These are phyloP conservation scores for Mesocentrotus franciscanus DNA, from an alignment of 53 echinoderm and acorn worm species.

Conservation along the genomic window DNA sequence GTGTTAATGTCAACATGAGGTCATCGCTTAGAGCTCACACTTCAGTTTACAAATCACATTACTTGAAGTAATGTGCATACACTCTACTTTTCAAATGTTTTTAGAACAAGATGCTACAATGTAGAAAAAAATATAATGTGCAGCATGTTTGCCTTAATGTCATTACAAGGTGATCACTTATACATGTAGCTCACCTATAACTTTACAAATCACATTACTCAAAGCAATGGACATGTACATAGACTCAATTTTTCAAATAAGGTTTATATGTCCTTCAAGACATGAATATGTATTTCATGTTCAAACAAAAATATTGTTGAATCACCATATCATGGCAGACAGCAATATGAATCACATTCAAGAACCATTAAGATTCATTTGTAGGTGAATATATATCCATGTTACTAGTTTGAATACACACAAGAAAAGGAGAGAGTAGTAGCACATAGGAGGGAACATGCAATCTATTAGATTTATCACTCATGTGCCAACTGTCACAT, in stretches of 20 bases:
- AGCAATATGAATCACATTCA: not conserved
- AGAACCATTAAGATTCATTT: no score
- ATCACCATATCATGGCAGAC: not conserved
- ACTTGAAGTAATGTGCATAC: not conserved
- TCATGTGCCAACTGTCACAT: not conserved
- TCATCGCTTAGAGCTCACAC: not conserved
- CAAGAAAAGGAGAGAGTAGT: not conserved
- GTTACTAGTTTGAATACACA: not conserved
- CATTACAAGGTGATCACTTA: no score
- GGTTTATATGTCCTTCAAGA: not conserved
- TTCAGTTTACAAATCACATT: not conserved
- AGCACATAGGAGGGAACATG: no score
- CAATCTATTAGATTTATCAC: no score
- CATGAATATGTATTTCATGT: not conserved
- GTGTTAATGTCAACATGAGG: constrained; percentile 16
- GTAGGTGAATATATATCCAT: no score
- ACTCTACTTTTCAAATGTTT: no score
- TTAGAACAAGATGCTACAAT: no score
- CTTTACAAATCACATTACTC: no score
- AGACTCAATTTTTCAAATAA: not conserved
- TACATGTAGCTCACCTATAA: no score
- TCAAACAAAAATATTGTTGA: not conserved
- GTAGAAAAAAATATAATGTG: no score
- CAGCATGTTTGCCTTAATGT: no score
- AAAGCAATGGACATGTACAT: no score